These are phyloP conservation scores for Manis pentadactyla DNA, from an alignment of 2,797 vertebrate genomes.

Conservation along the genomic window DNA sequence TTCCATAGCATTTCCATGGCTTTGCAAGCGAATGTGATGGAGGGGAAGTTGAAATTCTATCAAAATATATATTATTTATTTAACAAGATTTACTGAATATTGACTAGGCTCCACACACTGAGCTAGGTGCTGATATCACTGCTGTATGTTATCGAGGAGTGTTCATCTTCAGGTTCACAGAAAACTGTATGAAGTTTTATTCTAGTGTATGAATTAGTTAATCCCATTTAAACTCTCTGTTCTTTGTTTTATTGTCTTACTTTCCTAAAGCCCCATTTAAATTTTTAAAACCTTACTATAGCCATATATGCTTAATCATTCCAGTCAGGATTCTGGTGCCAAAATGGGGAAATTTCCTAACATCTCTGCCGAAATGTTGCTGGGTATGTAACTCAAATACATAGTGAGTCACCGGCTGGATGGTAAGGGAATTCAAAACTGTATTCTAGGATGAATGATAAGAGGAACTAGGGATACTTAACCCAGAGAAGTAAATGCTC, in stretches of 20 bases:
- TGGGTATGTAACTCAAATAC: not conserved
- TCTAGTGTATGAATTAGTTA: not conserved
- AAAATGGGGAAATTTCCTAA: not conserved
- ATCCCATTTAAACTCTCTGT: not conserved
- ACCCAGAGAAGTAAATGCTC: not conserved
- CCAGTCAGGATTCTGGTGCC: not conserved
- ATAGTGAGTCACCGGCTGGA: not conserved
- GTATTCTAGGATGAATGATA: not conserved
- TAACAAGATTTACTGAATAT: not conserved
- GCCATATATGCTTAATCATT: not conserved
- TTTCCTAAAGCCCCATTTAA: slow-evolving; percentile 18
- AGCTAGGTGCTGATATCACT: not conserved
- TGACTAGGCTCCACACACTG: not conserved
- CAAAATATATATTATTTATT: slow-evolving; percentile 16
- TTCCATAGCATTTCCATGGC: not conserved
- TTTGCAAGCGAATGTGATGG: not conserved
- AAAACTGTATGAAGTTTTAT: not conserved
- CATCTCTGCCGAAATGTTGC: not conserved
- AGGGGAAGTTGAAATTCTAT: not conserved
- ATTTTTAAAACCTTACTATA: not conserved
- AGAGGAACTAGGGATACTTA: not conserved
- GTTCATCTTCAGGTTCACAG: not conserved
- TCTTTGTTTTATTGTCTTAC: not conserved
- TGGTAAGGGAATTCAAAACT: not conserved
- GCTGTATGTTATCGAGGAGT: not conserved